These are phyloP conservation scores for Lithobates pipiens DNA, from an alignment of 2,797 vertebrate genomes.

Conservation along the genomic window DNA sequence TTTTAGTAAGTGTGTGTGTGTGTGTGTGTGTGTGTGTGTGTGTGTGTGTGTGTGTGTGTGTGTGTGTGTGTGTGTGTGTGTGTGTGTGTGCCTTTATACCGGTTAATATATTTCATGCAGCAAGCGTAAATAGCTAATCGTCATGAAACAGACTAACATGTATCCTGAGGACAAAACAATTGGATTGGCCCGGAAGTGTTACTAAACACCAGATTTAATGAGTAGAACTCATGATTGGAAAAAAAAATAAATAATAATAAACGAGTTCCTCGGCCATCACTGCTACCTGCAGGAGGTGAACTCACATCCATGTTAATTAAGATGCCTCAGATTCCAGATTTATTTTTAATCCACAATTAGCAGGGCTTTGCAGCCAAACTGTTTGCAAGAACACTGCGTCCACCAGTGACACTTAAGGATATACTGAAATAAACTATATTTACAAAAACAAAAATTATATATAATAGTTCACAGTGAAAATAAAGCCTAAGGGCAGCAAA, in stretches of 20 bases:
- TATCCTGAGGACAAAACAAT: neutral
- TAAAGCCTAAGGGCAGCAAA: too few relatives aligned
- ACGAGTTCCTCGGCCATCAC: neutral
- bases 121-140: too few relatives aligned
- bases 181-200: neutral
- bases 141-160: neutral
- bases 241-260: neutral
- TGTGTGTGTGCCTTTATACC: too few relatives aligned
- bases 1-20: too few relatives aligned
- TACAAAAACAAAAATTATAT: too few relatives aligned
- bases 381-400: neutral
- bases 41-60: too few relatives aligned
- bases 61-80: too few relatives aligned
- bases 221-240: neutral
- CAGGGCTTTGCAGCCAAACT: too few relatives aligned
- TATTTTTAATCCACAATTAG: neutral
- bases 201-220: neutral
- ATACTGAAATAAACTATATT: neutral
- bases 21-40: too few relatives aligned
- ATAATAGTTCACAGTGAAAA: neutral
- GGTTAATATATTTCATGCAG: too few relatives aligned
- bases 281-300: neutral
- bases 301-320: conserved; percentile 10
- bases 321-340: conserved; percentile 34
- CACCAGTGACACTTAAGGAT: too few relatives aligned